These are phyloP conservation scores for Haliaeetus leucogaster DNA, from an alignment of 2,113 vertebrate species.

Conservation along the genomic window DNA sequence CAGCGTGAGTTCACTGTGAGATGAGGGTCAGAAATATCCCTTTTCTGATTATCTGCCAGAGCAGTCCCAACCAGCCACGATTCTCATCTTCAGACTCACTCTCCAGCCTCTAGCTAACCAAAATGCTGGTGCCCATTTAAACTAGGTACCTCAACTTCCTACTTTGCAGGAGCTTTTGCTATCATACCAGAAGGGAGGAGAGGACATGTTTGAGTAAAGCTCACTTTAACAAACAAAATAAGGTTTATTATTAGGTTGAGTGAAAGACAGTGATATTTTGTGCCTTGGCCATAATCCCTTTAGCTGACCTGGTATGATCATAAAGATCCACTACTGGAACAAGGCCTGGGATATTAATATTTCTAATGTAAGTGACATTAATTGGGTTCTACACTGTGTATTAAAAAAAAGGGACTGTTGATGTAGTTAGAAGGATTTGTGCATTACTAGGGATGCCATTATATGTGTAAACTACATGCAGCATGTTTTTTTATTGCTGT, in stretches of 20 bases:
- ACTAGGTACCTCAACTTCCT: neutral
- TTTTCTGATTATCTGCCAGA: neutral
- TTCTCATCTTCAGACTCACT: neutral
- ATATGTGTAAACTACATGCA: slow-evolving; percentile 32
- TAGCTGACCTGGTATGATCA: neutral
- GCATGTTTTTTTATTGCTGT: slow-evolving; percentile 5
- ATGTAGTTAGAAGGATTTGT: neutral
- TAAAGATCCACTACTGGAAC: neutral
- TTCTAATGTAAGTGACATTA: neutral
- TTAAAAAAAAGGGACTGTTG: neutral
- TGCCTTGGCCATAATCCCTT: neutral
- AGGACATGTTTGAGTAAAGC: neutral
- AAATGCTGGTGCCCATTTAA: neutral
- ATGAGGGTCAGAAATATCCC: neutral
- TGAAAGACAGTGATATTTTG: neutral
- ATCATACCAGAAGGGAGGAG: neutral
- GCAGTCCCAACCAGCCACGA: neutral
- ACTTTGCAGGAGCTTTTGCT: neutral
- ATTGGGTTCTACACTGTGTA: neutral
- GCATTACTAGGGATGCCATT: slow-evolving; percentile 9
- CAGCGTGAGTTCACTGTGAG: neutral
- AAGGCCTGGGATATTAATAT: neutral
- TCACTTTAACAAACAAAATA: neutral
- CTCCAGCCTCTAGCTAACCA: neutral
- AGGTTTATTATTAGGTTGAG: neutral